These are phyloP conservation scores for Xylophagus ater DNA, from an alignment of 2,888 invertebrate species.

Conservation along the genomic window DNA sequence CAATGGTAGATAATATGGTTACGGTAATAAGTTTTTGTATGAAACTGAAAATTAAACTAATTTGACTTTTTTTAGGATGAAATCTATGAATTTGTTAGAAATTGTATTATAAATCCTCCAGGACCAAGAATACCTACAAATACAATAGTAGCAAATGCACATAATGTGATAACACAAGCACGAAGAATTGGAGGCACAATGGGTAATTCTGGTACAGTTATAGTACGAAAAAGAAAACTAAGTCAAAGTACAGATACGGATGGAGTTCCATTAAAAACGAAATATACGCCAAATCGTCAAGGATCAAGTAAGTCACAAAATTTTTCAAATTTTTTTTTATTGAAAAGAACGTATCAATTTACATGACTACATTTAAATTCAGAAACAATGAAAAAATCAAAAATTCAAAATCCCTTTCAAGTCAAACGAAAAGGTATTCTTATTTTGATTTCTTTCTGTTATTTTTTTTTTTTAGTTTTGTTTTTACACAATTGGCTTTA, in stretches of 20 bases:
- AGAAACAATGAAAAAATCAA: conserved; percentile 20
- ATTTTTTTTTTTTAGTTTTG: not conserved
- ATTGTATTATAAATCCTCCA: conserved; percentile 48
- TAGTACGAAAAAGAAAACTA: conserved; percentile 15
- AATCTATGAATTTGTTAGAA: conserved; percentile 52
- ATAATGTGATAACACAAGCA: no score
- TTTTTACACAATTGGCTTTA: conserved; percentile 1
- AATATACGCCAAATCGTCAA: conserved; percentile 6
- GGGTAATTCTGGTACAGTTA: conserved; percentile 40
- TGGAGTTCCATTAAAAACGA: not conserved
- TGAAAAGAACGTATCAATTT: not conserved
- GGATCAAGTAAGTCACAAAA: conserved; percentile 3
- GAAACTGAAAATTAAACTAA: not conserved
- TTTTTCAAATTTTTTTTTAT: conserved; percentile 1
- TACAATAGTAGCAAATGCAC: conserved; percentile 27
- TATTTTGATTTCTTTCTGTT: conserved; percentile 13
- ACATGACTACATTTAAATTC: not conserved
- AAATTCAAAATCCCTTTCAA: conserved; percentile 32
- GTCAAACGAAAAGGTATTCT: conserved; percentile 35
- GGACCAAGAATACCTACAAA: conserved; percentile 33
- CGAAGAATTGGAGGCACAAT: conserved; percentile 22
- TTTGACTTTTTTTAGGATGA: conserved; percentile 49
- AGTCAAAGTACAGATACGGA: conserved; percentile 15
- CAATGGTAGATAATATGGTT: conserved; percentile 66
- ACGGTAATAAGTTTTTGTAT: conserved; percentile 39